phyloP scores from a whole-genome alignment of 2,113 vertebrate species.

The Erpornis zantholeuca region DNA sequence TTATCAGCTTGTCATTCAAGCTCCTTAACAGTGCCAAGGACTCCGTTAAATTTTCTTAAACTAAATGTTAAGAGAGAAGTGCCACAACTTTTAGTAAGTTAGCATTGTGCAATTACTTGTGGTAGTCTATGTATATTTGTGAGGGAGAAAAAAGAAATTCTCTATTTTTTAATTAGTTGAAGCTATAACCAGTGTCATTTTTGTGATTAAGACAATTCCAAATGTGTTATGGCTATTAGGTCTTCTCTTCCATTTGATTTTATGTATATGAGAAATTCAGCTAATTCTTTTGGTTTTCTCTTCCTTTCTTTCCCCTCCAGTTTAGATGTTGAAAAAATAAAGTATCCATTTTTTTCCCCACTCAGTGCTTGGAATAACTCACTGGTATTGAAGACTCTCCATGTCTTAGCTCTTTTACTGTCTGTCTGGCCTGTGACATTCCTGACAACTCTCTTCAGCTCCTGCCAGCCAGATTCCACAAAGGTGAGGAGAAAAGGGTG shows the following conservation, averaged over 20 bases:
- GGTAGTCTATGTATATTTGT: background rate
- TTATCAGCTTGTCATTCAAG: background rate
- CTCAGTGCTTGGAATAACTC: background rate
- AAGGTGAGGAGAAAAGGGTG: background rate
- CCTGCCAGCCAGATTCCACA: background rate
- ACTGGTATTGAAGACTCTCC: background rate
- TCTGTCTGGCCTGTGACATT: background rate
- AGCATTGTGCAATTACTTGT: background rate
- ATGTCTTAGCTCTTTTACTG: background rate
- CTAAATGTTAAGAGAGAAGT: background rate
- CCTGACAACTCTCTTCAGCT: background rate
- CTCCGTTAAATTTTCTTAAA: background rate
- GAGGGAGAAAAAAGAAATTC: background rate
- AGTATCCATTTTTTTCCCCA: background rate
- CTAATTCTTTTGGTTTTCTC: background rate
- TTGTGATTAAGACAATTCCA: background rate
- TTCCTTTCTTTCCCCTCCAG: background rate
- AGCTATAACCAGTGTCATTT: background rate
- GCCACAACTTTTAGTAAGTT: background rate
- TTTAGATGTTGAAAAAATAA: background rate
- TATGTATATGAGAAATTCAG: background rate
- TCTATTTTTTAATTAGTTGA: background rate
- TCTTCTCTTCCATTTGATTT: background rate
- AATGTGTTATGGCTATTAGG: background rate
- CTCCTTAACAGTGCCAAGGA: background rate